A percentile compares a stretch with the other conserved stretches of the same genome.
phyloP scores from a whole-genome alignment of 1,140 invertebrate genomes.

The Monomorium pharaonis region DNA sequence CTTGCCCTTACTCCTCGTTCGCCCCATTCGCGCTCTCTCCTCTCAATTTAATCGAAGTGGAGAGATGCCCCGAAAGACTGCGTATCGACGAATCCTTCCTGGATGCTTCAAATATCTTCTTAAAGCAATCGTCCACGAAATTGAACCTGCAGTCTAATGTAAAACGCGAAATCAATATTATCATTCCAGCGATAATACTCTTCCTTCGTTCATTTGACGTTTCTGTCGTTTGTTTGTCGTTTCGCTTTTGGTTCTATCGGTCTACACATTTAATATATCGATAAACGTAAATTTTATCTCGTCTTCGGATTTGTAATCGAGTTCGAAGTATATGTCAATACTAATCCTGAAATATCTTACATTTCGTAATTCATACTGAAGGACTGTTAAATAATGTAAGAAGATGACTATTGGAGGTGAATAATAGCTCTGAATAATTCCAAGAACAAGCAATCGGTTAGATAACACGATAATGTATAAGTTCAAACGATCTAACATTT shows the following conservation, averaged over 20 bases:
- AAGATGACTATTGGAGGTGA: neutral
- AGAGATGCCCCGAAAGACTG: slow-evolving; percentile 38
- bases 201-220: slow-evolving; percentile 1
- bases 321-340: neutral
- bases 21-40: slow-evolving; percentile 13
- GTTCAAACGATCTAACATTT: neutral
- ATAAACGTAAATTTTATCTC: slow-evolving; percentile 22
- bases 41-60: slow-evolving; percentile 55
- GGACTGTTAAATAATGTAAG: neutral
- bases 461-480: neutral
- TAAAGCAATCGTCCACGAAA: slow-evolving; percentile 56
- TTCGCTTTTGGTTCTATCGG: neutral
- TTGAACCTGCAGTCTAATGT: slow-evolving; percentile 49
- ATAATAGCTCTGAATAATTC: neutral
- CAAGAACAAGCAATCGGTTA: neutral
- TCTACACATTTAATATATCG: neutral
- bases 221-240: slow-evolving; percentile 14
- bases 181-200: slow-evolving; percentile 26
- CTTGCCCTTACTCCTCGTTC: neutral
- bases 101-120: slow-evolving; percentile 53
- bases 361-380: neutral
- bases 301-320: neutral
- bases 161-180: slow-evolving; percentile 50
- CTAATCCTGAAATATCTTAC: neutral
- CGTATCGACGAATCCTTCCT: slow-evolving; percentile 36